phyloP scores from a whole-genome alignment of 2,888 invertebrate species.

The Gibbula magus region DNA sequence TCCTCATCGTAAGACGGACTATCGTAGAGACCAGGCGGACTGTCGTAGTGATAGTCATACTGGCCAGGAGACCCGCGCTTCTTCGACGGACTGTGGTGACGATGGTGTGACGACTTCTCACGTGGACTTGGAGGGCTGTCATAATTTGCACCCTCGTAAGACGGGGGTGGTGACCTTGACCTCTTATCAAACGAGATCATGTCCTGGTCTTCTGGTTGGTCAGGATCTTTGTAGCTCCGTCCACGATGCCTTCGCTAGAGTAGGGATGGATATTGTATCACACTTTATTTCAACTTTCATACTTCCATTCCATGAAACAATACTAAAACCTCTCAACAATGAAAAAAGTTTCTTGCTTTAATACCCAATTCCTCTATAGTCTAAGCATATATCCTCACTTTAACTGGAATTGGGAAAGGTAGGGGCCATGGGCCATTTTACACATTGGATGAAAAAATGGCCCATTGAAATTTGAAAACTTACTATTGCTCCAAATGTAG shows the following conservation, averaged over 20 bases:
- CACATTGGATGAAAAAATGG: too few species aligned
- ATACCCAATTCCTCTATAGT: too few species aligned
- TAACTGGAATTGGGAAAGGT: too few species aligned
- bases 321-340: too few species aligned
- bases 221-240: slow-evolving; percentile 19
- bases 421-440: too few species aligned
- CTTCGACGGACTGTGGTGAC: neutral
- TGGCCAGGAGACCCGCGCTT: slow-evolving; percentile 39
- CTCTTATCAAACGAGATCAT: slow-evolving; percentile 20
- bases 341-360: too few species aligned
- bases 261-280: too few species aligned
- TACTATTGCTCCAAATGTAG: too few species aligned
- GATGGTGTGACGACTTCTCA: slow-evolving; percentile 27
- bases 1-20: slow-evolving; percentile 70
- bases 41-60: slow-evolving; percentile 47
- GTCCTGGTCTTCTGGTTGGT: neutral
- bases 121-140: slow-evolving; percentile 30
- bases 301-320: too few species aligned
- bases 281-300: too few species aligned
- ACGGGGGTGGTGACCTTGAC: slow-evolving; percentile 34
- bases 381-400: too few species aligned
- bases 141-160: slow-evolving; percentile 36
- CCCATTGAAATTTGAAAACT: too few species aligned
- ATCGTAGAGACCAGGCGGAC: slow-evolving; percentile 70
- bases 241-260: slow-evolving; percentile 20